These are phyloP conservation scores for Melolontha melolontha DNA, from an alignment of 2,888 invertebrate genomes.

Conservation along the genomic window DNA sequence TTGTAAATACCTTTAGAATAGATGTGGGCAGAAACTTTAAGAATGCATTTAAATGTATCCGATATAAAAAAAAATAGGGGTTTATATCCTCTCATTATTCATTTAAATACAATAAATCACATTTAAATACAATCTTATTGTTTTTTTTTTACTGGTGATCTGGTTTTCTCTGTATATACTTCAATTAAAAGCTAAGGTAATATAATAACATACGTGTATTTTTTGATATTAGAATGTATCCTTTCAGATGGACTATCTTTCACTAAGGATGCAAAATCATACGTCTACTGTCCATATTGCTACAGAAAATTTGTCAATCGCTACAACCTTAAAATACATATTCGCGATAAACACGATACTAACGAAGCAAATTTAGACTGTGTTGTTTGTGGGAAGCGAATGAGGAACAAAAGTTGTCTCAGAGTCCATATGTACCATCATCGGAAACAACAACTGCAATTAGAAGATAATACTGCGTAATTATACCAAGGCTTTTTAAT, in stretches of 20 bases:
- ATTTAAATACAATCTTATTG: slow-evolving; percentile 40
- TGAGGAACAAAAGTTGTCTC: slow-evolving; percentile 74
- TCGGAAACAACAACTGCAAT: slow-evolving; percentile 67
- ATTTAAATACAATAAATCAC: slow-evolving; percentile 2
- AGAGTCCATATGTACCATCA: slow-evolving; percentile 77
- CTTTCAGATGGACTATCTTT: slow-evolving; percentile 56
- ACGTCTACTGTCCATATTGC: slow-evolving; percentile 74
- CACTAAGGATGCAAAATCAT: slow-evolving; percentile 63
- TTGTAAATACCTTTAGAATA: slow-evolving; percentile 29
- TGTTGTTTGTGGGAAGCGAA: slow-evolving; percentile 76
- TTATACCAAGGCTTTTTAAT: background rate
- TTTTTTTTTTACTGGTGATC: slow-evolving; percentile 46
- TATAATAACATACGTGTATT: slow-evolving; percentile 47
- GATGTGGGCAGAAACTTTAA: slow-evolving; percentile 43
- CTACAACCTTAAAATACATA: slow-evolving; percentile 79
- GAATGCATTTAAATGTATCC: slow-evolving; percentile 42
- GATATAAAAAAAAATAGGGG: background rate
- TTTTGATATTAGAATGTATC: slow-evolving; percentile 52
- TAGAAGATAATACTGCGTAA: slow-evolving; percentile 28
- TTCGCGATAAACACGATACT: slow-evolving; percentile 78
- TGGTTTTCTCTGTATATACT: slow-evolving; percentile 52
- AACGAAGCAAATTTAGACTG: slow-evolving; percentile 76
- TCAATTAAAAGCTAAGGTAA: slow-evolving; percentile 51
- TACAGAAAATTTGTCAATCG: slow-evolving; percentile 75
- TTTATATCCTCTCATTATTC: background rate